Conservation (phyloP, 2,888 invertebrate genomes). For the Agrilus biguttatus region DNA sequence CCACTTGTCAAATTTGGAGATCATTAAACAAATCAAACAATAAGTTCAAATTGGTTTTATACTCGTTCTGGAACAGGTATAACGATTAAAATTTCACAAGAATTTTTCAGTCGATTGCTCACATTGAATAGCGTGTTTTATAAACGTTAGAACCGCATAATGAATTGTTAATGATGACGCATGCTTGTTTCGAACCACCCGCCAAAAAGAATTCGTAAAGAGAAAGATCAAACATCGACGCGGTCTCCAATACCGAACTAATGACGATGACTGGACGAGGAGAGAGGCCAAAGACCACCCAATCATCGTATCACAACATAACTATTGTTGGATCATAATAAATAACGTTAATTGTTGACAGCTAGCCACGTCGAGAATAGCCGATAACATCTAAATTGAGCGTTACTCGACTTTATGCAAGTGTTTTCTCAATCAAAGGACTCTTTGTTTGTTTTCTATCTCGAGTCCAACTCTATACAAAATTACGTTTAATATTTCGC, state of each 20-base stretch:
- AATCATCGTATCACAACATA: slow-evolving; percentile 32
- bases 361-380: slow-evolving; percentile 29
- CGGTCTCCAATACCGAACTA: slow-evolving; percentile 29
- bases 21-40: no score
- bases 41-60: no score
- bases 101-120: no score
- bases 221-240: neutral
- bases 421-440: slow-evolving; percentile 27
- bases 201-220: neutral
- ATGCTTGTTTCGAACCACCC: no score
- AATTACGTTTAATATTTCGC: no score
- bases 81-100: no score
- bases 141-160: no score
- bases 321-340: slow-evolving; percentile 34
- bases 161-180: no score
- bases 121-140: no score
- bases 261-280: slow-evolving; percentile 28
- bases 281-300: slow-evolving; percentile 25
- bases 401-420: slow-evolving; percentile 28
- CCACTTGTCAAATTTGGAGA: no score
- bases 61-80: no score
- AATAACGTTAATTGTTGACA: slow-evolving; percentile 36
- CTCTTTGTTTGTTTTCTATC: slow-evolving; percentile 3
- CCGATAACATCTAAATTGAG: slow-evolving; percentile 35
- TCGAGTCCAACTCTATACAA: no score